Evolutionary conservation across 53 echinoderm and acorn worm species (phyloP).

Genomic region (Apostichopus leukothele): DNA sequence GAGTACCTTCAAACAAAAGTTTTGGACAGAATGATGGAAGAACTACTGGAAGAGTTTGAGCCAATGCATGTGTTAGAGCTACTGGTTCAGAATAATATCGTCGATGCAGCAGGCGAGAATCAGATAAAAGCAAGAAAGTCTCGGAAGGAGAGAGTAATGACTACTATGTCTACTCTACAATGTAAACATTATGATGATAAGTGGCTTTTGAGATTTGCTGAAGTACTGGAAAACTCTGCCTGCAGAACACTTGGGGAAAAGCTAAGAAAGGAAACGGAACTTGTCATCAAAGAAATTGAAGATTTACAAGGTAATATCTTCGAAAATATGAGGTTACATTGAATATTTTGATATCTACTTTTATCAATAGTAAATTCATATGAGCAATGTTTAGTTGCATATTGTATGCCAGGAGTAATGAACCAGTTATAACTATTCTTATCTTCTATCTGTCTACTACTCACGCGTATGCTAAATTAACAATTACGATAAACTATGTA

Average conservation of each 20-base stretch:
- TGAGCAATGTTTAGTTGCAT: background rate
- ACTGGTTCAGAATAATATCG: background rate
- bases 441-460: background rate
- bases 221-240: background rate
- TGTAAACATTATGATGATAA: background rate
- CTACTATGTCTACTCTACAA: background rate
- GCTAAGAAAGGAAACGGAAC: background rate
- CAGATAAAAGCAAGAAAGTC: background rate
- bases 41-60: background rate
- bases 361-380: background rate
- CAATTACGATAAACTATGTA: background rate
- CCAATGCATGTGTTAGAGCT: background rate
- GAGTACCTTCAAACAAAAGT: background rate
- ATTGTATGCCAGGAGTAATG: background rate
- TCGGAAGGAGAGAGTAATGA: background rate
- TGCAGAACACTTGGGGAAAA: background rate
- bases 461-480: background rate
- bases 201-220: background rate
- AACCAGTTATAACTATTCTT: background rate
- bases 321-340: too few relatives aligned
- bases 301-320: background rate
- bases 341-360: too few relatives aligned
- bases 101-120: background rate
- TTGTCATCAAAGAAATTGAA: background rate
- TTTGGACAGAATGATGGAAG: background rate